phyloP scores from a whole-genome alignment of 2,113 vertebrate species.

The Psammodynastes pulverulentus region DNA sequence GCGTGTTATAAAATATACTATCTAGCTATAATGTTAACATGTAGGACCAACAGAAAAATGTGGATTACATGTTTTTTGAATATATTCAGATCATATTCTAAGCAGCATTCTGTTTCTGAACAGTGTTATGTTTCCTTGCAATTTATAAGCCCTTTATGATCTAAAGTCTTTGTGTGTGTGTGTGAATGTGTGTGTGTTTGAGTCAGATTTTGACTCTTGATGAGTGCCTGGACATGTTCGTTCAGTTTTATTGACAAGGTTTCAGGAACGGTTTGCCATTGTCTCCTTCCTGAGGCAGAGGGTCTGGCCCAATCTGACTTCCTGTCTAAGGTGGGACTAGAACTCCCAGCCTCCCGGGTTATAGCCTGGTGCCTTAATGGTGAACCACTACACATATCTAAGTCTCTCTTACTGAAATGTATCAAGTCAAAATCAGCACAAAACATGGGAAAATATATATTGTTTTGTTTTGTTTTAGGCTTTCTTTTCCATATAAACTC shows the following conservation, averaged over 20 bases:
- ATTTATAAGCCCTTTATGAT: not conserved
- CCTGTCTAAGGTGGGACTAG: not conserved
- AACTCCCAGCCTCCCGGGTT: not conserved
- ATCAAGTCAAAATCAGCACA: not conserved
- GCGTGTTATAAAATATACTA: not conserved
- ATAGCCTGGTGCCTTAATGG: not conserved
- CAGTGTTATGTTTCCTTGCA: not conserved
- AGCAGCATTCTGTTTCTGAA: not conserved
- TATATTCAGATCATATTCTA: not conserved
- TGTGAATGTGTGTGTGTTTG: not conserved
- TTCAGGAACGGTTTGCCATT: not conserved
- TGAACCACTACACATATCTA: not conserved
- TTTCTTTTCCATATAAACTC: not conserved
- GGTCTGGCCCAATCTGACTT: not conserved
- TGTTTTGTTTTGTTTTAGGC: not conserved
- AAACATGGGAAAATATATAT: not conserved
- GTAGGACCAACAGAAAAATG: not conserved
- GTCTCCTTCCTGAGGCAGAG: not conserved
- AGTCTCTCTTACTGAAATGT: not conserved
- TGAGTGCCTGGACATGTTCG: not conserved
- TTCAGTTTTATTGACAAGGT: not conserved
- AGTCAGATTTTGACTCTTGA: not conserved
- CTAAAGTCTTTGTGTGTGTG: not conserved
- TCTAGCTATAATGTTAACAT: not conserved
- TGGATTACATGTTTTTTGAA: not conserved